Evolutionary conservation across 2,113 vertebrate genomes (phyloP).

Genomic region (Herpailurus yagouaroundi): DNA sequence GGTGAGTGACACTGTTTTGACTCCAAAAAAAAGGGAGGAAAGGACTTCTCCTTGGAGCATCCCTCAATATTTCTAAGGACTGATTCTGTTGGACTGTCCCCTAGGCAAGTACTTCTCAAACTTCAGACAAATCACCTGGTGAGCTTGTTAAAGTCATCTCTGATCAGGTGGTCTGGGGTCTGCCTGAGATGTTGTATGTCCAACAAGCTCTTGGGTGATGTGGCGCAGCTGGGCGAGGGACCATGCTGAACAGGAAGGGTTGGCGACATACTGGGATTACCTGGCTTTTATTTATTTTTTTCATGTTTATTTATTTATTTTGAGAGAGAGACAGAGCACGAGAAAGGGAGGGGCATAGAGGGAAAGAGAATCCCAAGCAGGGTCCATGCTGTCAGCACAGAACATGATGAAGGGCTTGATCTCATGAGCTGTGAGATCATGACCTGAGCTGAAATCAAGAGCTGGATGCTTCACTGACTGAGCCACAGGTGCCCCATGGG

Average conservation of each 20-base stretch:
- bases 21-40: background rate
- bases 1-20: background rate
- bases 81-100: background rate
- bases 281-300: background rate
- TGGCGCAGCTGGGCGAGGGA: too few species aligned
- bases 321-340: too few species aligned
- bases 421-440: too few species aligned
- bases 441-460: too few species aligned
- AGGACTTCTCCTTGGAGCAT: background rate
- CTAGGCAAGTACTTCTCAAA: background rate
- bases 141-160: background rate
- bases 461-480: too few species aligned
- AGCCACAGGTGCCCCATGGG: background rate
- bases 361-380: too few species aligned
- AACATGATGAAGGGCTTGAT: too few species aligned
- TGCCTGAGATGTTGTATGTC: background rate
- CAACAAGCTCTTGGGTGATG: background rate
- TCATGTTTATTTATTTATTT: too few species aligned
- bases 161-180: background rate
- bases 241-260: background rate
- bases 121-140: background rate
- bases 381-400: too few species aligned
- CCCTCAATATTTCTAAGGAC: background rate
- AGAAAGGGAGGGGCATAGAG: too few species aligned
- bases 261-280: background rate